Percentiles rank a stretch among this genome's conserved stretches.
Evolutionary conservation across 2,113 vertebrate genomes (phyloP).

Genomic region (Pelecanoides urinatrix): DNA sequence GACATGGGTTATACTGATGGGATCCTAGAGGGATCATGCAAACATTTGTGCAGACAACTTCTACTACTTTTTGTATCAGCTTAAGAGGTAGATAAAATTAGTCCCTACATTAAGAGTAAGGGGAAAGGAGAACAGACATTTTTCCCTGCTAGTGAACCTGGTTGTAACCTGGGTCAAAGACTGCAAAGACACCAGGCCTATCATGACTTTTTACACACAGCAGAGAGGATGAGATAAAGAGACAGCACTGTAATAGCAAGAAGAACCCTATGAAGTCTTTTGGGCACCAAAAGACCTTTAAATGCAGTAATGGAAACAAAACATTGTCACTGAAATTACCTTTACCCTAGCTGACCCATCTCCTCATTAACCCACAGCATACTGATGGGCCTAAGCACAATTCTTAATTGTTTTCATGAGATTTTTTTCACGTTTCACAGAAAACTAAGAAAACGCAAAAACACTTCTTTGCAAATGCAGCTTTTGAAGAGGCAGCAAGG

Average conservation of each 20-base stretch:
- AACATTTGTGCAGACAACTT: neutral
- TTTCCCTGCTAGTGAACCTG: neutral
- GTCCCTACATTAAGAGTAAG: neutral
- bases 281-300: neutral
- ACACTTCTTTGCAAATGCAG: neutral
- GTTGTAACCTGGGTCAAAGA: neutral
- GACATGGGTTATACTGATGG: neutral
- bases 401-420: neutral
- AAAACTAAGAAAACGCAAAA: neutral
- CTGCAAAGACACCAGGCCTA: neutral
- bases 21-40: neutral
- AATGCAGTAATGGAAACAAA: neutral
- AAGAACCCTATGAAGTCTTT: neutral
- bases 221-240: neutral
- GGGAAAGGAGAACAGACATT: neutral
- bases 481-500: neutral
- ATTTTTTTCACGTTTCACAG: neutral
- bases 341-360: neutral
- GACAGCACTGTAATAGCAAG: neutral
- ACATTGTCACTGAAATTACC: neutral
- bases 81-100: neutral
- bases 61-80: neutral
- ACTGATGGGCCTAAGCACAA: neutral
- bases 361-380: neutral
- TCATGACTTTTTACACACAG: neutral